These are phyloP conservation scores for Manduca sexta DNA, from an alignment of 1,140 invertebrate genomes.

Conservation along the genomic window DNA sequence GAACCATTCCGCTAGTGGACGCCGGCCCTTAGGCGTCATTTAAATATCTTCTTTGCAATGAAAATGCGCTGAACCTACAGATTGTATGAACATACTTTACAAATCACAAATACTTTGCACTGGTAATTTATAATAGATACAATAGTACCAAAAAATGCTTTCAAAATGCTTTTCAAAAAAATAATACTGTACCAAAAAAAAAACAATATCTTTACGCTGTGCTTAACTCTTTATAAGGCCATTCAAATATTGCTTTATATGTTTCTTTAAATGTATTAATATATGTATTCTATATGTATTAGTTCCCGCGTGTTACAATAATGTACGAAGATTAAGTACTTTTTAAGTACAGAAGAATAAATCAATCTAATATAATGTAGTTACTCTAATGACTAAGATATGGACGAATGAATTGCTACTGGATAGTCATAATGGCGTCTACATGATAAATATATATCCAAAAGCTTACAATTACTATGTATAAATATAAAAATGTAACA, in stretches of 20 bases:
- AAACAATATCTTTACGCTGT: conserved; percentile 31
- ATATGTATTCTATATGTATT: conserved; percentile 17
- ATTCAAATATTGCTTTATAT: conserved; percentile 51
- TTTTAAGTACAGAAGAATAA: conserved; percentile 54
- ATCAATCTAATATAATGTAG: conserved; percentile 25
- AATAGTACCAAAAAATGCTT: conserved; percentile 47
- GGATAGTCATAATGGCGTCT: conserved; percentile 19
- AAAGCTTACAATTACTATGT: not conserved
- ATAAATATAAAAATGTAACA: conserved; percentile 18
- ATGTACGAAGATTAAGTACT: conserved; percentile 40
- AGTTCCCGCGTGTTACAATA: conserved; percentile 8
- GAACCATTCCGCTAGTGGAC: too few relatives aligned
- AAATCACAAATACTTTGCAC: too few relatives aligned
- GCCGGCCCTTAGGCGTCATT: too few relatives aligned
- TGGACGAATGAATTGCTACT: conserved; percentile 65
- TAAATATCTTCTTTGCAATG: too few relatives aligned
- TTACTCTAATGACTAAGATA: conserved; percentile 64
- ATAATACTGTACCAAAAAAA: conserved; percentile 51
- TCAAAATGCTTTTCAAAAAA: conserved; percentile 42
- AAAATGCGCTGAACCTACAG: too few relatives aligned
- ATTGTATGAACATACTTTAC: too few relatives aligned
- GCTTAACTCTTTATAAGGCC: conserved; percentile 51
- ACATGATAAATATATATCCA: not conserved
- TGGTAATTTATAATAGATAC: conserved; percentile 9
- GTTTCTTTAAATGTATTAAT: conserved; percentile 7